Percentiles rank a stretch among this genome's conserved stretches.
Conservation (phyloP, 2,888 invertebrate genomes). For the Phrixothrix hirtus region DNA sequence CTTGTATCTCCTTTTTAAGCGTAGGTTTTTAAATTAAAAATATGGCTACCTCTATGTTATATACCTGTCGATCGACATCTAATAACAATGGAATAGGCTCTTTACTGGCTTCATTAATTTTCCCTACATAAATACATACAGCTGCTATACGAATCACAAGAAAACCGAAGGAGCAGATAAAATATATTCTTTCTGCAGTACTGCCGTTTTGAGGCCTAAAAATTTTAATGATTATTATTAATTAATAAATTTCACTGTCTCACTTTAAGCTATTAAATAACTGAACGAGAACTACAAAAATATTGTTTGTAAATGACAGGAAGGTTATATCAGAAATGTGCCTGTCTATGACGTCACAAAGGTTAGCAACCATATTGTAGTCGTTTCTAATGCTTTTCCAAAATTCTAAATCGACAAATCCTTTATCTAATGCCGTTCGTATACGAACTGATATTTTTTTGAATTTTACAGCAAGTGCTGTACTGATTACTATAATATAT, state of each 20-base stretch:
- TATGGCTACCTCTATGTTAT: constrained; percentile 51
- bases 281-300: constrained; percentile 75
- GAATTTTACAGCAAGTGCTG: constrained; percentile 44
- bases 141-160: constrained; percentile 64
- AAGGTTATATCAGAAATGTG: constrained; percentile 66
- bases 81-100: constrained; percentile 50
- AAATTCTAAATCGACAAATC: constrained; percentile 62
- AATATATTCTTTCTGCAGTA: constrained; percentile 63
- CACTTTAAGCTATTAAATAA: constrained; percentile 72
- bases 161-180: constrained; percentile 68
- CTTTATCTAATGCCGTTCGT: constrained; percentile 1
- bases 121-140: constrained; percentile 48
- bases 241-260: constrained; percentile 50
- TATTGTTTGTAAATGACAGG: constrained; percentile 70
- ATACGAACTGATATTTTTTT: constrained; percentile 41
- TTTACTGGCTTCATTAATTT: constrained; percentile 51
- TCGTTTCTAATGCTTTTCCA: constrained; percentile 71
- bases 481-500: constrained; percentile 48
- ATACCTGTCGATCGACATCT: constrained; percentile 53
- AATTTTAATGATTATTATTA: not conserved
- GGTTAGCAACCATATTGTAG: constrained; percentile 64
- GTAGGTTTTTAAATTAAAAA: too few species aligned
- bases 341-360: constrained; percentile 64
- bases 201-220: constrained; percentile 41
- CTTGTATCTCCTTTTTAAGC: too few species aligned